phyloP scores from a whole-genome alignment of 1,140 invertebrate species.

The Philotrypesis tridentata region DNA sequence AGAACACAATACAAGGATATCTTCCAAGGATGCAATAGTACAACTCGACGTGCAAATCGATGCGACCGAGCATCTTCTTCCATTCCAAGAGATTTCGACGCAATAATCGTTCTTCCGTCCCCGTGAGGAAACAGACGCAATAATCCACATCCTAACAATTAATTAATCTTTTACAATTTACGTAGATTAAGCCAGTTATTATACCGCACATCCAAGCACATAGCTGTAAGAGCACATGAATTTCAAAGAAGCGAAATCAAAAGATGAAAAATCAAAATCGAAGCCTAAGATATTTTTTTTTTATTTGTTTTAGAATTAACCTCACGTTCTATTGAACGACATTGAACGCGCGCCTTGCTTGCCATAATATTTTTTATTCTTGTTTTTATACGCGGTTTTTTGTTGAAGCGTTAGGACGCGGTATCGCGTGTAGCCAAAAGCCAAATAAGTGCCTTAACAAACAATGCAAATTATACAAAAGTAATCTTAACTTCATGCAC shows the following conservation, averaged over 20 bases:
- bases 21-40: not conserved
- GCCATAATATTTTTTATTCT: not conserved
- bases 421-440: not conserved
- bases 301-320: too few relatives aligned
- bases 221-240: not conserved
- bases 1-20: not conserved
- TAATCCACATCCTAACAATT: not conserved
- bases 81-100: not conserved
- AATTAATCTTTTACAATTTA: not conserved
- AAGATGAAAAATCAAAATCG: not conserved
- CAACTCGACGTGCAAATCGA: not conserved
- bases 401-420: not conserved
- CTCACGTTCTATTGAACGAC: not conserved
- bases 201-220: too few relatives aligned
- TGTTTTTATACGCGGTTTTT: not conserved
- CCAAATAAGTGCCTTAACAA: not conserved
- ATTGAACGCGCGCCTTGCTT: not conserved
- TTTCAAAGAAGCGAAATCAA: not conserved
- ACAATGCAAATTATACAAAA: not conserved
- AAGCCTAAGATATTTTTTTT: not conserved
- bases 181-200: too few relatives aligned
- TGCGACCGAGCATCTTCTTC: not conserved
- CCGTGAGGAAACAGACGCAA: not conserved
- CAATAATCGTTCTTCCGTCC: conserved; percentile 9
- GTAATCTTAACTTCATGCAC: not conserved